Evolutionary conservation across 2,888 invertebrate genomes (phyloP), one percentile per base, ranked within the genome.

Genomic region (Trachelus stipa): DNA sequence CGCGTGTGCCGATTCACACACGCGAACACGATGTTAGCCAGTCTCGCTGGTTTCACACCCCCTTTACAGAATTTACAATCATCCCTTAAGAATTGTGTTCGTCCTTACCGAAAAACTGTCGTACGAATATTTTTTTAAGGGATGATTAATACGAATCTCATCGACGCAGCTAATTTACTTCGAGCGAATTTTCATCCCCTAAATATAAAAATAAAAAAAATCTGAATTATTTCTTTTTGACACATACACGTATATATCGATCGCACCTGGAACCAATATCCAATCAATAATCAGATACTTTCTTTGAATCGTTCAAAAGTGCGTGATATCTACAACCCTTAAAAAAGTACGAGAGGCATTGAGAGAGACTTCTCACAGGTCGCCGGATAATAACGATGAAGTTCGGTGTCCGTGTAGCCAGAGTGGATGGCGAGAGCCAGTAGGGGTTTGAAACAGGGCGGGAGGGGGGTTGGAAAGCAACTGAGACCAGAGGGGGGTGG

Each of bases 371-470:
- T 34, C 31, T 34, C 71, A 15, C 31, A 33, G 31, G 71, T 71
- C 82, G 80, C 88, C 88, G 88, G 90, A 90, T 91, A 91, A 91
- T 91, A 91, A 90, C 88, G 90, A 90, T 87, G 87, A 89, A 90
- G 90, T 89, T 90, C 88, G 89, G 88, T 90, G 90, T 90, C 90
- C 90, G 89, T 88, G 89, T 86, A 85, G 87, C 78, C 86, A 87
- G 87, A 88, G 88, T 88, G 88, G 88, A 87, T 88, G 87, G 85
- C 86, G 85, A 85, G 84, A 56, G 79, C 80, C 82, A 69, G 85
- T 77, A 86, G 86, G 84, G 89, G 87, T 87, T 87, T 84, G 88
- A 84, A 87, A 83, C 83, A 31, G 31, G 83, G 86, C 3, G 75
- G 37, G 34, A 11, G 76, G 68, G 69, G 76, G 68, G 35, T 3